Evolutionary conservation across 2,797 vertebrate species (phyloP).

Genomic region (Natrix natrix): DNA sequence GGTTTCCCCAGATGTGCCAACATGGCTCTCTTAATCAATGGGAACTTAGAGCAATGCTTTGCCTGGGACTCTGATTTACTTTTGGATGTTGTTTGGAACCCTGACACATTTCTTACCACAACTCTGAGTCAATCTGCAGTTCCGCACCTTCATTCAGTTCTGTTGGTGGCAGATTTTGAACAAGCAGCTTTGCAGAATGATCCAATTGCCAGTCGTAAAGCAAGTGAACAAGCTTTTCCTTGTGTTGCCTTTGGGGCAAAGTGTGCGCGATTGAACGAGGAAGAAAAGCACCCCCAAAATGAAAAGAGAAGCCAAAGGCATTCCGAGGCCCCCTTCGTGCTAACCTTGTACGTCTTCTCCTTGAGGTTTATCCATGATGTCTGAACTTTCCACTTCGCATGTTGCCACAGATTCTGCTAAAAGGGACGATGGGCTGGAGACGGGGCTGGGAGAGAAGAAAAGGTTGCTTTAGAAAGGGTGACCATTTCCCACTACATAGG

Average conservation of each 20-base stretch:
- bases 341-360: constrained; percentile 79
- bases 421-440: constrained; percentile 75
- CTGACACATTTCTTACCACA: background rate
- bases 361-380: constrained; percentile 72
- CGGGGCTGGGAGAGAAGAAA: constrained; percentile 61
- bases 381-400: constrained; percentile 73
- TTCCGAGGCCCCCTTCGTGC: constrained; percentile 29
- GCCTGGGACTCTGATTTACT: too few species aligned
- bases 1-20: too few species aligned
- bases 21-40: too few species aligned
- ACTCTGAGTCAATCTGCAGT: background rate
- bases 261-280: background rate
- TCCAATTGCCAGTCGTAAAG: background rate
- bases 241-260: background rate
- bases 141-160: background rate
- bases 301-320: background rate
- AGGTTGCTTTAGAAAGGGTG: background rate
- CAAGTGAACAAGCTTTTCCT: background rate
- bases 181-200: background rate
- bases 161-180: background rate
- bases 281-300: background rate
- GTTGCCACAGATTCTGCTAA: constrained; percentile 75
- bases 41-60: too few species aligned
- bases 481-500: background rate
- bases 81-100: too few species aligned